phyloP scores from a whole-genome alignment of 2,888 invertebrate genomes.

The Vesta saturnalis region DNA sequence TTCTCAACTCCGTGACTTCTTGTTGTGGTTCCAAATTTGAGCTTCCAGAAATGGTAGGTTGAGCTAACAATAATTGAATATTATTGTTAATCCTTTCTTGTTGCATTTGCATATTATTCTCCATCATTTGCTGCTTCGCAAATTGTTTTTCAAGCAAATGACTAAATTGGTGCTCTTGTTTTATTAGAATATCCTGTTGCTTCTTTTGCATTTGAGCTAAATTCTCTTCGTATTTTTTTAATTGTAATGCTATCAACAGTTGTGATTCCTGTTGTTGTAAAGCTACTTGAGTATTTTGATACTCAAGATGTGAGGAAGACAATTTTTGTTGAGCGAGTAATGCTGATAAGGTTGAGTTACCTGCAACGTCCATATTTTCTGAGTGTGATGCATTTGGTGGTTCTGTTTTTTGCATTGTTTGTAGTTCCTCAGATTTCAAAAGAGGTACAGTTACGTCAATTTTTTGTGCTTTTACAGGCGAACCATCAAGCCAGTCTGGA shows the following conservation, averaged over 20 bases:
- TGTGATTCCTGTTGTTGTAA: constrained; percentile 73
- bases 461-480: constrained; percentile 40
- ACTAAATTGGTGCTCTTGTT: constrained; percentile 67
- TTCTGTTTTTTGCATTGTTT: not conserved
- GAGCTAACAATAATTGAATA: constrained; percentile 64
- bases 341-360: constrained; percentile 33
- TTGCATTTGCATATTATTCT: constrained; percentile 68
- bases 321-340: constrained; percentile 53
- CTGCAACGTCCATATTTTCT: constrained; percentile 5
- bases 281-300: constrained; percentile 67
- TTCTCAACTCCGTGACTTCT: constrained; percentile 58
- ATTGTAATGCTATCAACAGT: constrained; percentile 68
- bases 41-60: constrained; percentile 43
- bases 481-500: constrained; percentile 55
- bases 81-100: constrained; percentile 71
- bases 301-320: constrained; percentile 59
- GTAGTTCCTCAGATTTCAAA: not conserved
- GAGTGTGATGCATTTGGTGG: not conserved
- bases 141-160: constrained; percentile 66
- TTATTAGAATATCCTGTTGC: constrained; percentile 65
- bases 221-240: constrained; percentile 72
- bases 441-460: constrained; percentile 33
- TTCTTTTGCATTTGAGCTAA: constrained; percentile 67
- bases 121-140: constrained; percentile 68
- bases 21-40: constrained; percentile 44